Conservation (phyloP, 2,113 vertebrate species). For the Tychaedon coryphoeus region DNA sequence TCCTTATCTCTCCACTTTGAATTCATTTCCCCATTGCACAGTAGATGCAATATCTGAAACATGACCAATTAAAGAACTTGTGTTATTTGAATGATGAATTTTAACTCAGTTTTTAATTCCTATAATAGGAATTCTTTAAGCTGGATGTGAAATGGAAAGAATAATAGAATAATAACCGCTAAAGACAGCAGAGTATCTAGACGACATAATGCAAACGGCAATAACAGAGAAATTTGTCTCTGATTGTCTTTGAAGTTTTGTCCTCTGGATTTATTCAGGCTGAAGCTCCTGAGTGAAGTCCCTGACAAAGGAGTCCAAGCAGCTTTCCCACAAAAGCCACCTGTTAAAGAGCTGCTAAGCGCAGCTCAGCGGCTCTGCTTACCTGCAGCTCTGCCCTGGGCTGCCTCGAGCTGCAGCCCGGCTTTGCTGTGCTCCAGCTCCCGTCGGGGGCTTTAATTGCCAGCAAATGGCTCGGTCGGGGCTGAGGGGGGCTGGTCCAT, state of each 20-base stretch:
- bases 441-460: slow-evolving; percentile 72
- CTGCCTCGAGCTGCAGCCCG: slow-evolving; percentile 32
- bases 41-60: background rate
- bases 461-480: slow-evolving; percentile 67
- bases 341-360: background rate
- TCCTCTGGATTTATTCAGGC: background rate
- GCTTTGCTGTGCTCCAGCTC: slow-evolving; percentile 44
- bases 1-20: background rate
- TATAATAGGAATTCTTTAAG: background rate
- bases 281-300: background rate
- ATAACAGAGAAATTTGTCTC: background rate
- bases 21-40: background rate
- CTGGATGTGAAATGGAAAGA: background rate
- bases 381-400: slow-evolving; percentile 51
- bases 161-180: background rate
- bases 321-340: background rate
- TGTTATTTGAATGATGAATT: background rate
- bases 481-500: slow-evolving; percentile 53
- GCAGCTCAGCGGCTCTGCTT: background rate
- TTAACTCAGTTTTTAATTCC: background rate
- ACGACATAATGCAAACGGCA: background rate
- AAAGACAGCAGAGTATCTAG: background rate
- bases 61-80: background rate
- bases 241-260: background rate
- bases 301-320: background rate